A percentile compares a stretch with the other conserved stretches of the same genome.
These are phyloP conservation scores for Drusus annulatus DNA, from an alignment of 1,140 invertebrate genomes.

Conservation along the genomic window DNA sequence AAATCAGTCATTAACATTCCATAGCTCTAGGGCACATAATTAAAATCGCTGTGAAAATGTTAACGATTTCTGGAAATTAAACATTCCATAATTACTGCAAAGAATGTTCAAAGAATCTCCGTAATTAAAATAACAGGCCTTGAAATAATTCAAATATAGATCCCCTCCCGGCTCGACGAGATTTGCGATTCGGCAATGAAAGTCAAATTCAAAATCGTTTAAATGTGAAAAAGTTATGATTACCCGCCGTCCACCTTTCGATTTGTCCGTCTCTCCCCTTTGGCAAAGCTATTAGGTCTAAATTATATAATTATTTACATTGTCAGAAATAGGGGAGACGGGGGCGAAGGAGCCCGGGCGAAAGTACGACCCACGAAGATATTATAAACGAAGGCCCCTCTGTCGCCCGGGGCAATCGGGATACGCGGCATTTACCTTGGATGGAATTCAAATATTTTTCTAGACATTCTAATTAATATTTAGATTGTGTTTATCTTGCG, in stretches of 20 bases:
- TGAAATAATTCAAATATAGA: conserved; percentile 34
- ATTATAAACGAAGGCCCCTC: conserved; percentile 20
- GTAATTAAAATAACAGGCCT: conserved; percentile 21
- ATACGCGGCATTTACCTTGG: conserved; percentile 23
- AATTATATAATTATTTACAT: conserved; percentile 59
- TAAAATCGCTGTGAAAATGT: neutral
- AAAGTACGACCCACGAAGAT: conserved; percentile 29
- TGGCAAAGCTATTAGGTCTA: conserved; percentile 53
- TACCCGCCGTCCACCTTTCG: conserved; percentile 55
- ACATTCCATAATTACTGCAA: neutral
- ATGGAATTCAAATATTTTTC: conserved; percentile 15
- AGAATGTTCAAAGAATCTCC: conserved; percentile 11
- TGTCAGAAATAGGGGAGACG: conserved; percentile 42
- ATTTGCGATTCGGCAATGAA: conserved; percentile 47
- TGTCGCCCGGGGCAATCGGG: neutral
- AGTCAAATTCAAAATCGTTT: conserved; percentile 56
- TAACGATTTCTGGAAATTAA: too few relatives aligned
- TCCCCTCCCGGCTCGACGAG: neutral
- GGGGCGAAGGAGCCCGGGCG: conserved; percentile 19
- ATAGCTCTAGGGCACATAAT: neutral
- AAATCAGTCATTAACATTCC: conserved; percentile 10
- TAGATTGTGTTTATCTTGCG: conserved; percentile 14
- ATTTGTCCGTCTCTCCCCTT: conserved; percentile 44
- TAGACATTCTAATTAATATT: conserved; percentile 17
- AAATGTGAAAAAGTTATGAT: conserved; percentile 55